phyloP scores from a whole-genome alignment of 2,797 vertebrate genomes.

The Parauchenoglanis ngamensis region DNA sequence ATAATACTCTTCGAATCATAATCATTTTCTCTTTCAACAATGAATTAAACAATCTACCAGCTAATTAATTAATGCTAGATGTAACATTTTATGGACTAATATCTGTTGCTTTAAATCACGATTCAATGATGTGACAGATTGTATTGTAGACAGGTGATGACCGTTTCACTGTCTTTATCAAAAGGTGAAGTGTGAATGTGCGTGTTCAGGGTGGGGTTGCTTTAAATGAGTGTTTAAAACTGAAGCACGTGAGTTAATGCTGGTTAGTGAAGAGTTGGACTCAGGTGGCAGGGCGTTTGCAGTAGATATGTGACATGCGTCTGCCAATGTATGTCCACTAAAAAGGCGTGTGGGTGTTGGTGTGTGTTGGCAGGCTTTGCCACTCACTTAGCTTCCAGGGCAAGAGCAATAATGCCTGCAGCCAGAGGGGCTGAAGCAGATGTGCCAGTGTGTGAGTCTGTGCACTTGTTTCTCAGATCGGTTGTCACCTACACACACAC shows the following conservation, averaged over 20 bases:
- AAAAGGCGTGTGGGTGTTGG: conserved; percentile 3
- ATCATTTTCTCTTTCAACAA: not conserved
- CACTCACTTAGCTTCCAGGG: conserved; percentile 84
- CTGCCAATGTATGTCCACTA: conserved; percentile 3
- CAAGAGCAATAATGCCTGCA: conserved; percentile 93
- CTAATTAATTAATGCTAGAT: not conserved
- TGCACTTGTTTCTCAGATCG: conserved; percentile 93
- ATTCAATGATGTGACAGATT: not conserved
- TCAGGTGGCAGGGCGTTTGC: not conserved
- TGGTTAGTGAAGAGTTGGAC: not conserved
- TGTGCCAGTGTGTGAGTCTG: conserved; percentile 93
- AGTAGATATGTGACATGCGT: not conserved
- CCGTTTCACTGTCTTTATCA: not conserved
- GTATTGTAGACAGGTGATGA: not conserved
- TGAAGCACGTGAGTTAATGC: not conserved
- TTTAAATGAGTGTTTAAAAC: not conserved
- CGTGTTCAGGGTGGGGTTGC: not conserved
- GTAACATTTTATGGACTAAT: not conserved
- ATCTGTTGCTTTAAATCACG: not conserved
- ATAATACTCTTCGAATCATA: not conserved
- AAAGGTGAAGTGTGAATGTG: not conserved
- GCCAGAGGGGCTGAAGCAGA: conserved; percentile 93
- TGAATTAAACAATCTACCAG: not conserved
- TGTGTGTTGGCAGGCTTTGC: conserved; percentile 41
- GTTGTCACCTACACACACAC: conserved; percentile 85